Base-by-base conservation (phyloP, 2,797 vertebrate species). In the Rachycentron canadum region DNA sequence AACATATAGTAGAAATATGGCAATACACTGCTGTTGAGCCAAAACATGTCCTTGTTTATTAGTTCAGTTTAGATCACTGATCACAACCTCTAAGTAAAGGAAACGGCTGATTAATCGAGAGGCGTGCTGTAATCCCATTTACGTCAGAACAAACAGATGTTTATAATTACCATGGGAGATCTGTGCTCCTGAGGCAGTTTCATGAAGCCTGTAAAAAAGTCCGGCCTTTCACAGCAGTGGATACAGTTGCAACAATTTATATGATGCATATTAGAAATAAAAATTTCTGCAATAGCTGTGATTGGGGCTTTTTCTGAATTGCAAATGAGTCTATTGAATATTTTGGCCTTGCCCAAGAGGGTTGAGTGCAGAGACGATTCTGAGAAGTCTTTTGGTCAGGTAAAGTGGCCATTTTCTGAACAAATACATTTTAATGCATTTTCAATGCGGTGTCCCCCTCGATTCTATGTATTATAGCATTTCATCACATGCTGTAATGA, bases 71-170 rank as follows among this genome's bases (percentile, higher is more conserved):
- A 63, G 17, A 28, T 53, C 43, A 64, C 67, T 70, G 21, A 63
- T 76, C 32, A 76, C 30, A 70, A 19, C 16, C 14, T 78, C 55
- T 41, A 64, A 77, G 34, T 56, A 61, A 82, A 76, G 72, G 45
- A 79, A 78, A 79, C 9, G 23, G 47, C 43, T 78, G 82, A 87
- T 88, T 85, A 77, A 85, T 75, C 7, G 1, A 57, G 45, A 79
- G 59, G 45, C 14, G 1, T 10, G 17, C 49, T 36, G 12, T 74
- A 70, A 84, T 88, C 30, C 47, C 32, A 68, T 83, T 88, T 60
- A 70, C 5, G 7, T 79, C 72, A 80, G 66, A 82, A 55, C 64
- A 40, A 76, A 69, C 81, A 85, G 76, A 82, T 83, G 85, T 69
- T 63, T 61, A 53, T 43, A 69, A 63, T 64, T 65, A 55, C 62